Evolutionary conservation across 2,888 invertebrate genomes (phyloP), one percentile per base, ranked within the genome.

Genomic region (Rhingia rostrata): DNA sequence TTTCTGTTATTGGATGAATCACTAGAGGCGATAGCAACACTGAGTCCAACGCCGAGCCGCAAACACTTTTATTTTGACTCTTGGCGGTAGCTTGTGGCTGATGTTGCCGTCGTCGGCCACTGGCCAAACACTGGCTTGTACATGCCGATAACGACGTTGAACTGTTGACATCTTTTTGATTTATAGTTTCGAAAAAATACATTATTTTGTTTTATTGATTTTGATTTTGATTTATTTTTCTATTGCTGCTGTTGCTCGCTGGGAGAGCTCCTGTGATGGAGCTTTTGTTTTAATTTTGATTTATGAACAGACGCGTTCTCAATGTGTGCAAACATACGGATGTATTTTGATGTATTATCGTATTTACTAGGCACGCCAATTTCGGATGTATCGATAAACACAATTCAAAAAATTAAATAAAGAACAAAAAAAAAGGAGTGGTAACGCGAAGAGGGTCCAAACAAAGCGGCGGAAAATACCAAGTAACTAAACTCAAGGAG

Each of bases 141-240:
- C 61, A 60, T 30, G 79, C 58, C 73, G 73, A 78, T 64, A 83
- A 58, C 79, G 74, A 83, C 49, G 84, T 64, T 73, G 84, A 84
- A 84, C 70, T 75, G 74, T 72, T 84, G 80, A 80, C 84, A 84
- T 84, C 75, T 79, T 80, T 84, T 80, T 84, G 84, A 84, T 84
- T 84, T 75, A 80, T 70, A 70, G 80, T 79, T 80, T 84, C 80
- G 37, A 75, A 84, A 70, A 84, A 80, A 84, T 84, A 84, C 84
- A 84, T 84, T 84, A 80, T 84, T 75, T 70, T 22, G n/a, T 22
- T 56, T 79, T 84, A 70, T 72, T 82, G 75, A 82, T 80, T 80
- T 84, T 80, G 70, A 84, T 79, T 80, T 84, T 80, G 80, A 80
- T 80, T 80, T 70, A 79, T 75, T 75, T 80, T 70, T 74, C 84